Conservation (phyloP, 2,888 invertebrate species). For the Camponotus fellah region DNA sequence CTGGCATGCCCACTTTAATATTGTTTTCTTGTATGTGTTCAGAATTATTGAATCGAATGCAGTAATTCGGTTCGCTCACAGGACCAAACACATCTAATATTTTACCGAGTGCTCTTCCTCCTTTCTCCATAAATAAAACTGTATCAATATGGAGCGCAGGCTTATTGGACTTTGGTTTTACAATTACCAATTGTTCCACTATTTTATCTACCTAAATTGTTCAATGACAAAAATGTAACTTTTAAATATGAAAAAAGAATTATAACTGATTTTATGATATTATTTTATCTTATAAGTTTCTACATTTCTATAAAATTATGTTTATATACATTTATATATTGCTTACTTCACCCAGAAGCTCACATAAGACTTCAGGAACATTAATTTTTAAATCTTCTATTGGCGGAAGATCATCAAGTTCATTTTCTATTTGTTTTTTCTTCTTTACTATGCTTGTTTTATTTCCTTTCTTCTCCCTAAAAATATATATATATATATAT, state of each 20-base stretch:
- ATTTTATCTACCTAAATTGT: constrained; percentile 84
- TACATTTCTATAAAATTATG: background rate
- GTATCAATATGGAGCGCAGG: constrained; percentile 95
- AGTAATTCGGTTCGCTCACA: constrained; percentile 94
- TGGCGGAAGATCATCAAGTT: constrained; percentile 92
- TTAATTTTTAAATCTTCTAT: constrained; percentile 93
- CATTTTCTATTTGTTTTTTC: constrained; percentile 84
- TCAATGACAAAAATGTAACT: constrained; percentile 25
- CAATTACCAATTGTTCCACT: constrained; percentile 89
- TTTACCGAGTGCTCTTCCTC: constrained; percentile 91
- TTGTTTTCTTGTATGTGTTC: constrained; percentile 91
- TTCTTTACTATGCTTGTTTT: background rate
- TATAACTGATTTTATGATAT: constrained; percentile 8
- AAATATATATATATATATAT: constrained; percentile 1
- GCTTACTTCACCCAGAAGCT: constrained; percentile 90
- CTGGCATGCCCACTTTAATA: constrained; percentile 90
- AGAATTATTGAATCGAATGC: constrained; percentile 94
- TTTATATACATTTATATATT: background rate
- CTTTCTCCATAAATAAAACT: constrained; percentile 94
- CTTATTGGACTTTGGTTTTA: constrained; percentile 90
- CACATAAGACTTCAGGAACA: constrained; percentile 92
- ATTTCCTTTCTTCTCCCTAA: constrained; percentile 55
- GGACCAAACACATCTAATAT: constrained; percentile 97
- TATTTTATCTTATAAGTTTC: constrained; percentile 1
- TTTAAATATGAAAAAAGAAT: constrained; percentile 28